These are phyloP conservation scores for Odontesthes bonariensis DNA, from an alignment of 2,113 vertebrate genomes.

Conservation along the genomic window DNA sequence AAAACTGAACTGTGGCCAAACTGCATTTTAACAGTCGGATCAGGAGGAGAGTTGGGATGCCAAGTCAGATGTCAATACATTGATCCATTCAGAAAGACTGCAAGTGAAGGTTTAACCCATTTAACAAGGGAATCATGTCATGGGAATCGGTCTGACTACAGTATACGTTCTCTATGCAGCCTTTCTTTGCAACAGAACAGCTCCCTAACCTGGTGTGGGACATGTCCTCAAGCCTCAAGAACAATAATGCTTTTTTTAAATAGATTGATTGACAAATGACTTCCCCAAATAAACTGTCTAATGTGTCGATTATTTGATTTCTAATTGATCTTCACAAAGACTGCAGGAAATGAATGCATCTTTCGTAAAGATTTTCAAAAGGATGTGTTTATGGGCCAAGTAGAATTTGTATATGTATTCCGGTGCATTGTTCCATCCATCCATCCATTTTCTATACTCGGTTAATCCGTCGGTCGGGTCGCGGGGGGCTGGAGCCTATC, in stretches of 20 bases:
- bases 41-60: background rate
- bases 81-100: conserved; percentile 15
- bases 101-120: conserved; percentile 10
- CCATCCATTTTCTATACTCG: too few species aligned
- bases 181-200: conserved; percentile 18
- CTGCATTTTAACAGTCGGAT: conserved; percentile 7
- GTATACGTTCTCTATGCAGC: conserved; percentile 2
- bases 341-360: too few species aligned
- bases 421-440: conserved; percentile 7
- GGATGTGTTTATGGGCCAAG: conserved; percentile 17
- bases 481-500: too few species aligned
- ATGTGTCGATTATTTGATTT: conserved; percentile 27
- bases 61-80: conserved; percentile 20
- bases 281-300: background rate
- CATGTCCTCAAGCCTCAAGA: conserved; percentile 25
- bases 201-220: conserved; percentile 3
- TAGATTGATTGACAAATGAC: background rate
- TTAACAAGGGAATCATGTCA: conserved; percentile 15
- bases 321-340: conserved; percentile 7
- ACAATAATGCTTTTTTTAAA: conserved; percentile 24
- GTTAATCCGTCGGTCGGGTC: too few species aligned
- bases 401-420: conserved; percentile 17
- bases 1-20: conserved; percentile 2
- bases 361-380: conserved; percentile 10
- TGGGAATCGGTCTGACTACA: conserved; percentile 12